A percentile compares a stretch with the other conserved stretches of the same genome.
phyloP scores from a whole-genome alignment of 2,113 vertebrate species.

The Gallinago jamesoni region DNA sequence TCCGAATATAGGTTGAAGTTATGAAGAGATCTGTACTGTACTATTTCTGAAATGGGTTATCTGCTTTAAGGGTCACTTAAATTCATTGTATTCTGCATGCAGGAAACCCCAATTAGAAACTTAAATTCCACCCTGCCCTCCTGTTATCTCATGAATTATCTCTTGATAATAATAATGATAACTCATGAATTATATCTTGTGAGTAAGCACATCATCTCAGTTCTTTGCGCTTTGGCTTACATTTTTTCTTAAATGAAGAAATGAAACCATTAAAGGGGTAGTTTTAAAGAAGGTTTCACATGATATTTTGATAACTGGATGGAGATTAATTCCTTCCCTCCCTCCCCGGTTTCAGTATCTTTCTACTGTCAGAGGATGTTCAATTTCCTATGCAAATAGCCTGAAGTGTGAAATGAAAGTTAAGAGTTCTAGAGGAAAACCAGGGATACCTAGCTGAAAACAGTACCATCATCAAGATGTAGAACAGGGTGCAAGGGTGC shows the following conservation, averaged over 20 bases:
- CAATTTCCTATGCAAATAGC: not conserved
- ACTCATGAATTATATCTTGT: no score
- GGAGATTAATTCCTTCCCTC: accelerated
- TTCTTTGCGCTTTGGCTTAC: not conserved
- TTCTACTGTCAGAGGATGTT: not conserved
- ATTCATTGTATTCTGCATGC: not conserved
- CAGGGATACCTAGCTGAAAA: not conserved
- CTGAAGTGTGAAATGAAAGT: not conserved
- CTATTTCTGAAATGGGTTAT: not conserved
- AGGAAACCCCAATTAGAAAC: not conserved
- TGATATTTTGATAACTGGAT: not conserved
- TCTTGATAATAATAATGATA: not conserved
- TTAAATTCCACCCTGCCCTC: not conserved
- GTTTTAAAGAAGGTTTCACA: not conserved
- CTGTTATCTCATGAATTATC: not conserved
- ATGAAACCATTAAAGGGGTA: not conserved
- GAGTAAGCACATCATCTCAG: not conserved
- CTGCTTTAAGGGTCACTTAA: not conserved
- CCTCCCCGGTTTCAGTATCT: not conserved
- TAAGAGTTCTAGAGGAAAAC: not conserved
- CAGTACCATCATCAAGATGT: not conserved
- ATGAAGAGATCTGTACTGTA: not conserved
- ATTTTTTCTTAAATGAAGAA: not conserved
- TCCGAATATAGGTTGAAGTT: not conserved
- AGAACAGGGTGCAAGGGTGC: not conserved